A percentile compares a stretch with the other conserved stretches of the same genome.
Conservation (phyloP, 2,888 invertebrate species). For the Hyalella azteca region DNA sequence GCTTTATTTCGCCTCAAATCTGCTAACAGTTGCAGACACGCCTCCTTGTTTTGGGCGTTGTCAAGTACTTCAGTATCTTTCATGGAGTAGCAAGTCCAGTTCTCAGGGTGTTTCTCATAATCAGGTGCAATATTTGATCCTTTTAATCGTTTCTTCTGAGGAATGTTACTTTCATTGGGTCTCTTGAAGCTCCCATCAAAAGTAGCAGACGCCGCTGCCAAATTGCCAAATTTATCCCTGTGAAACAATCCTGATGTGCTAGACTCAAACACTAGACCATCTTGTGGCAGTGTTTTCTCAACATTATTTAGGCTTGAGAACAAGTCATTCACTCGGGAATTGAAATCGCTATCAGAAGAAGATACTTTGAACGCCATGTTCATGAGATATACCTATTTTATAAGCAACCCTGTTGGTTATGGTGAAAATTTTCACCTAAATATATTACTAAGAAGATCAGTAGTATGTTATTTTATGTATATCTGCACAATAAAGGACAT, state of each 20-base stretch:
- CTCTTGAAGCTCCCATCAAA: background rate
- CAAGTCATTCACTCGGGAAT: background rate
- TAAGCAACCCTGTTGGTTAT: too few relatives aligned
- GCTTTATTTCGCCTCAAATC: slow-evolving; percentile 13
- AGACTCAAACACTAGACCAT: background rate
- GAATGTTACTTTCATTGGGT: slow-evolving; percentile 1
- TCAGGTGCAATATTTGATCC: background rate
- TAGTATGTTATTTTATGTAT: too few relatives aligned
- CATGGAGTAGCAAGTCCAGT: slow-evolving; percentile 2
- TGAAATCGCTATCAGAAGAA: background rate
- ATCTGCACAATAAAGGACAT: too few relatives aligned
- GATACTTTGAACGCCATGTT: slow-evolving; percentile 1
- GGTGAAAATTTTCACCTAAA: too few relatives aligned
- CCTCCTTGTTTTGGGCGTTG: slow-evolving; percentile 8
- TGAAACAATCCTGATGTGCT: background rate
- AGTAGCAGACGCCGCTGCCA: background rate
- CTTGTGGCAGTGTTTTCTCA: background rate
- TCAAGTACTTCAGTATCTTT: background rate
- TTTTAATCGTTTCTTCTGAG: slow-evolving; percentile 1
- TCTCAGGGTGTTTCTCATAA: background rate
- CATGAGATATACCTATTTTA: too few relatives aligned
- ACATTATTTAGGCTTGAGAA: background rate
- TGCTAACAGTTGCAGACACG: background rate
- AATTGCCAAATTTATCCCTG: background rate
- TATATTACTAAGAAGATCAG: too few relatives aligned